These are phyloP conservation scores for Aleiodes sp. DNA, from an alignment of 1,140 invertebrate genomes.

Conservation along the genomic window DNA sequence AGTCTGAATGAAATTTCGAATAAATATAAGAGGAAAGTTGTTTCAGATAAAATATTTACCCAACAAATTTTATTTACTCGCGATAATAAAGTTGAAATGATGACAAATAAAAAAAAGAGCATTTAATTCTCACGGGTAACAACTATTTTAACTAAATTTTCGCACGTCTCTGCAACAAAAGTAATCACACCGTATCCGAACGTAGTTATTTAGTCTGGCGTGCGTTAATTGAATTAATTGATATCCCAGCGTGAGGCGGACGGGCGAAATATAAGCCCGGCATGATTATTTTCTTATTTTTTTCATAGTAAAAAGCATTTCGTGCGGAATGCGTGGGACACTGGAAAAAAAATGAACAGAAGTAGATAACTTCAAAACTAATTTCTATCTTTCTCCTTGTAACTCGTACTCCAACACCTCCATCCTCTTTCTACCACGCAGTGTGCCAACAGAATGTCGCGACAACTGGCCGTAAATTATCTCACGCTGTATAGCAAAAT, in stretches of 20 bases:
- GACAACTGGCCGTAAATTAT: constrained; percentile 28
- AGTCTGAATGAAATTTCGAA: too few species aligned
- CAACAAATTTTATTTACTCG: too few species aligned
- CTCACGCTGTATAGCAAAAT: background rate
- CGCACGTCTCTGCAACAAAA: constrained; percentile 17
- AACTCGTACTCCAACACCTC: background rate
- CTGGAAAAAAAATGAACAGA: background rate
- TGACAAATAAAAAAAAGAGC: background rate
- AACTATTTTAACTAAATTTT: background rate
- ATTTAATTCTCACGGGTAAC: constrained; percentile 4
- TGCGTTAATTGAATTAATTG: constrained; percentile 38
- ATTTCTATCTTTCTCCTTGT: background rate
- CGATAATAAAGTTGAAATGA: too few species aligned
- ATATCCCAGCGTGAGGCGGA: constrained; percentile 19
- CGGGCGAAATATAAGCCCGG: too few species aligned
- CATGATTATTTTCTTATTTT: too few species aligned
- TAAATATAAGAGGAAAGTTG: too few species aligned
- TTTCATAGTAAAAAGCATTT: background rate
- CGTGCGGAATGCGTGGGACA: constrained; percentile 27
- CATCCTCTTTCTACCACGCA: background rate
- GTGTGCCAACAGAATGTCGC: constrained; percentile 26
- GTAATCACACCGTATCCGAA: constrained; percentile 14
- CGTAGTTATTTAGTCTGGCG: constrained; percentile 31
- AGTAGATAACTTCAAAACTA: background rate
- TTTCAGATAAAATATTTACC: too few species aligned